These are phyloP conservation scores for Hecatera dysodea DNA, from an alignment of 2,888 invertebrate genomes.

Conservation along the genomic window DNA sequence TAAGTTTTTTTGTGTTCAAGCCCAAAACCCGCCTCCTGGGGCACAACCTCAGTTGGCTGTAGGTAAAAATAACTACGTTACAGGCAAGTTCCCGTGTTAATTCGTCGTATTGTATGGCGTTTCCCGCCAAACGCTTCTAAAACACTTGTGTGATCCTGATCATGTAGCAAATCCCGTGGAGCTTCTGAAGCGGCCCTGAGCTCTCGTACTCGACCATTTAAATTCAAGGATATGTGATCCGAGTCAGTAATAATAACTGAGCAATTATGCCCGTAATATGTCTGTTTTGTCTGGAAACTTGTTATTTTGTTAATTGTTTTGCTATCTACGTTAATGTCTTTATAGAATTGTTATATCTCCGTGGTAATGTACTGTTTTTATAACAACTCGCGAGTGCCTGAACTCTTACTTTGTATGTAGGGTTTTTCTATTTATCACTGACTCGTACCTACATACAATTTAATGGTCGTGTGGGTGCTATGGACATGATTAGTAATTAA, in stretches of 20 bases:
- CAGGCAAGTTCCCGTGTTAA: constrained; percentile 25
- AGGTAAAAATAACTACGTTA: constrained; percentile 12
- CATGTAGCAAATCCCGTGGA: constrained; percentile 18
- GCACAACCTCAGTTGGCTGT: constrained; percentile 21
- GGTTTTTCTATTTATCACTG: constrained; percentile 55
- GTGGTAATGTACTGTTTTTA: constrained; percentile 65
- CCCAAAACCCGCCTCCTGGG: constrained; percentile 10
- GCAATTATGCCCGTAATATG: constrained; percentile 62
- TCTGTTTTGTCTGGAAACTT: constrained; percentile 73
- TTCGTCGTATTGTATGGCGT: constrained; percentile 34
- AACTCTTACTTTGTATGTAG: constrained; percentile 67
- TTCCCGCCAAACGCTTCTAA: constrained; percentile 40
- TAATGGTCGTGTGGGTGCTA: constrained; percentile 73
- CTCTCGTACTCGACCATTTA: constrained; percentile 44
- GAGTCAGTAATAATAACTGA: constrained; percentile 52
- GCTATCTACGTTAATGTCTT: constrained; percentile 62
- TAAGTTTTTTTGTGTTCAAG: constrained; percentile 21
- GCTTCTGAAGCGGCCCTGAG: constrained; percentile 45
- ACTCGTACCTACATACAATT: constrained; percentile 61
- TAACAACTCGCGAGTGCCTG: constrained; percentile 66
- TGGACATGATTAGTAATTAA: constrained; percentile 80
- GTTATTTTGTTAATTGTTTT: constrained; percentile 72
- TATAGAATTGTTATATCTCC: constrained; percentile 63
- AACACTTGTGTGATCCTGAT: constrained; percentile 36
- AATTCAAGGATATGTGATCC: constrained; percentile 49